Evolutionary conservation across 1,140 invertebrate genomes (phyloP).

Genomic region (Brachionus paranguensis): DNA sequence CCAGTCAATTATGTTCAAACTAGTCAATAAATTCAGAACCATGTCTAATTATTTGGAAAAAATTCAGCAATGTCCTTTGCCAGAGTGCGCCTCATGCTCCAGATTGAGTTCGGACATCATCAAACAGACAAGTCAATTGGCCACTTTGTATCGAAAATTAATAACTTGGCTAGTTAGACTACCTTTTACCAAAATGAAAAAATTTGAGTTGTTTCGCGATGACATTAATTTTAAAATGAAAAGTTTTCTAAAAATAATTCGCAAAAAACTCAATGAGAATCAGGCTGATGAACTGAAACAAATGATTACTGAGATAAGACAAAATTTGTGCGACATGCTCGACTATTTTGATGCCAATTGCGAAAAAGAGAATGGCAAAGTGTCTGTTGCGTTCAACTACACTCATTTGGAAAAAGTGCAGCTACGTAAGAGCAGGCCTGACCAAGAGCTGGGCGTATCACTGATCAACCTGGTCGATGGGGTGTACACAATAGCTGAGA

Average conservation of each 20-base stretch:
- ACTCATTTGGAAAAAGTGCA: slow-evolving; percentile 27
- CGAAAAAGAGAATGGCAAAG: slow-evolving; percentile 29
- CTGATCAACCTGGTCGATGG: slow-evolving; percentile 3
- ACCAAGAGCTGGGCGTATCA: background rate
- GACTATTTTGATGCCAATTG: slow-evolving; percentile 12
- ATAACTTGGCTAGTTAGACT: background rate
- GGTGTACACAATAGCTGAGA: slow-evolving; percentile 32
- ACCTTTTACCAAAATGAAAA: slow-evolving; percentile 20
- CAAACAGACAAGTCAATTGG: background rate
- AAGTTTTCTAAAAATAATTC: background rate
- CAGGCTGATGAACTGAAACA: slow-evolving; percentile 1
- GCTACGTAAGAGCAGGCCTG: background rate
- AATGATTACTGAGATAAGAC: background rate
- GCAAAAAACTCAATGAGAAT: slow-evolving; percentile 28
- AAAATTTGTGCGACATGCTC: background rate
- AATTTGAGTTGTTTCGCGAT: slow-evolving; percentile 6
- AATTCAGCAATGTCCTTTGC: background rate
- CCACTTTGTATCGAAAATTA: background rate
- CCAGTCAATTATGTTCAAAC: slow-evolving; percentile 1
- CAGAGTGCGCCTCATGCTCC: background rate
- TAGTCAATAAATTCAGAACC: background rate
- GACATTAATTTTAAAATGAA: background rate
- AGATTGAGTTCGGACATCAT: background rate
- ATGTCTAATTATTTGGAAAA: background rate
- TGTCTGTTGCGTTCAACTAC: slow-evolving; percentile 22